These are phyloP conservation scores for Operophtera brumata DNA, from an alignment of 2,888 invertebrate genomes.

Conservation along the genomic window DNA sequence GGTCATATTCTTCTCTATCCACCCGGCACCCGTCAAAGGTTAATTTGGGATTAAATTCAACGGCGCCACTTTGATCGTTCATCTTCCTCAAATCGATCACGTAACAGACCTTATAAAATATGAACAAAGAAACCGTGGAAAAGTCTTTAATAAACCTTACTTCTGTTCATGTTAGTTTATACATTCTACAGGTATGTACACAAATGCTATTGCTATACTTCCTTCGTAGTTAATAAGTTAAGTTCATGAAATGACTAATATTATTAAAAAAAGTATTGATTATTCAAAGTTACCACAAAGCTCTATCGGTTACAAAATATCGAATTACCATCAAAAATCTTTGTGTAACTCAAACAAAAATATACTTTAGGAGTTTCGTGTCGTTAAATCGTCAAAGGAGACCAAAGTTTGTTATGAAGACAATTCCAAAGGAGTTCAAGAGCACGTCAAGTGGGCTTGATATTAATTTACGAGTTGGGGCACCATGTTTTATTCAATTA, in stretches of 20 bases:
- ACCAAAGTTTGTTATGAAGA: conserved; percentile 15
- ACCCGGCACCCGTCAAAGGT: conserved; percentile 2
- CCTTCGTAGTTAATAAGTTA: too few relatives aligned
- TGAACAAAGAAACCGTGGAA: conserved; percentile 2
- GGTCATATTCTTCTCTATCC: conserved; percentile 4
- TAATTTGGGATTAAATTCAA: conserved; percentile 21
- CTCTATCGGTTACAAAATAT: background rate
- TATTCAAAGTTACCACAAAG: background rate
- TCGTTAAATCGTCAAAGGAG: conserved; percentile 18
- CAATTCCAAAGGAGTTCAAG: conserved; percentile 22
- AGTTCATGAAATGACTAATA: too few relatives aligned
- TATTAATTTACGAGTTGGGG: conserved; percentile 29
- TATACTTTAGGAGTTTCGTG: background rate
- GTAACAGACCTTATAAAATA: conserved; percentile 8
- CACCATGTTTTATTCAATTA: conserved; percentile 32
- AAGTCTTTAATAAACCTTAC: too few relatives aligned
- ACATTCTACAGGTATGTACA: too few relatives aligned
- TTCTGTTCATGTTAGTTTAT: too few relatives aligned
- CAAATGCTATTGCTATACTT: too few relatives aligned
- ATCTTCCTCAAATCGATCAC: conserved; percentile 15
- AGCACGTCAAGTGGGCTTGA: conserved; percentile 22
- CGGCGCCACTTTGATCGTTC: conserved; percentile 20
- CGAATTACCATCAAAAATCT: background rate
- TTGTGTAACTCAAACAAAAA: conserved; percentile 10
- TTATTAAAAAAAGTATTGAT: background rate